Conservation (phyloP, 2,797 vertebrate species). For the Sphaeramia orbicularis region DNA sequence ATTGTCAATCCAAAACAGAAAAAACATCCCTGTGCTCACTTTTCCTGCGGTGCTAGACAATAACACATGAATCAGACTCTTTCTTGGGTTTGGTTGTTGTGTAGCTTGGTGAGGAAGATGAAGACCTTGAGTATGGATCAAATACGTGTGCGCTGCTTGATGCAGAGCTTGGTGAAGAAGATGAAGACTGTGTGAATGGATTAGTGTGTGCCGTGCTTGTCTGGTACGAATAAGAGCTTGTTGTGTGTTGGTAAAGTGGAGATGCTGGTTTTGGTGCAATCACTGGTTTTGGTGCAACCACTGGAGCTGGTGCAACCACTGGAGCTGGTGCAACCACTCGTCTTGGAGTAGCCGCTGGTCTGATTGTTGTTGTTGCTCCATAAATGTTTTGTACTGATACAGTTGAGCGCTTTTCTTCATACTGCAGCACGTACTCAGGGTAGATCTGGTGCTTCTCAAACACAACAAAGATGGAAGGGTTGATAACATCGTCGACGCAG, state of each 20-base stretch:
- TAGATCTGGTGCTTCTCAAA: slow-evolving; percentile 86
- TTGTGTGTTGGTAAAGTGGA: not conserved
- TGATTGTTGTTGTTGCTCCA: too few species aligned
- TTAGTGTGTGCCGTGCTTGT: not conserved
- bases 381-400: too few species aligned
- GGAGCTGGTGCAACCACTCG: not conserved
- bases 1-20: accelerated
- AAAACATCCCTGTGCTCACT: not conserved
- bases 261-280: not conserved
- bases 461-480: slow-evolving; percentile 84
- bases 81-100: not conserved
- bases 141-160: accelerated
- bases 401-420: slow-evolving; percentile 37
- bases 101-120: not conserved
- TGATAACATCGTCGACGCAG: slow-evolving; percentile 73
- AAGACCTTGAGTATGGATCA: accelerated
- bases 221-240: not conserved
- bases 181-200: not conserved
- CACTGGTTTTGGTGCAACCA: not conserved
- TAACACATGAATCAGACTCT: slow-evolving; percentile 28
- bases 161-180: not conserved
- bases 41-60: slow-evolving; percentile 33
- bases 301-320: not conserved
- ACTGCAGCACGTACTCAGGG: slow-evolving; percentile 83
- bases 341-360: not conserved